Base-by-base conservation (phyloP, 64 coral and sea anemone genomes). In the Montipora efflorescens region DNA sequence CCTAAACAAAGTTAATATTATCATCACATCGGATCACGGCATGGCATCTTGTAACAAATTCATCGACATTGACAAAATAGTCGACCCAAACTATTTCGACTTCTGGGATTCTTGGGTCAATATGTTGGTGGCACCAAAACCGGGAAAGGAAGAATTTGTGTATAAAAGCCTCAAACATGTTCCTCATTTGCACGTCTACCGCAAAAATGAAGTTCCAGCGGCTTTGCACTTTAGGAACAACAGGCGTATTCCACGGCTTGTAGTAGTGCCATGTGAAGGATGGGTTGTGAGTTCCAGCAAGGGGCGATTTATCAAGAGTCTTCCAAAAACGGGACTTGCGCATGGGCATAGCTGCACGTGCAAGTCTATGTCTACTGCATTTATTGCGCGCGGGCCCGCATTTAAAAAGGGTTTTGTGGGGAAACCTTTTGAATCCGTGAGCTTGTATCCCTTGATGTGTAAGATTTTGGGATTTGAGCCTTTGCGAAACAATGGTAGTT, bases 1-100 rank as follows among this genome's bases (percentile, higher is more conserved):
- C 4, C 71, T 94, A 12, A 82, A 98, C 48, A 87, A 70, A 47
- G 74, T 93, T 2, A 98, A 98, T 47, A 92, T 98, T 13, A 92
- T 98, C 10, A 58, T 98, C 47, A 93, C 88, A 11, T 70, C 97
- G 8, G 97, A 98, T 78, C 97, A 98, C 69, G 97, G 97, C 2
- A 95, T 95, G 94, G 47, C 77, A 5, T 93, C 94, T 8, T 61
- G 76, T 9, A 74, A 81, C 22, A 87, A 87, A 74, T 44, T 81
- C 47, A 77, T 96, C 13, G 76, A 94, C 47, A n/a, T 98, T 3
- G 84, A 93, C 18, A 74, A 86, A 21, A 94, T 94, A 21, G 48
- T 94, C 19, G 84, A 98, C 67, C 89, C 91, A 49, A 16, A 83
- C 4, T 55, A 28, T 13, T 96, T 76, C 12, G 91, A 91, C 46